phyloP scores from a whole-genome alignment of 2,888 invertebrate genomes.

The Buathra laborator region DNA sequence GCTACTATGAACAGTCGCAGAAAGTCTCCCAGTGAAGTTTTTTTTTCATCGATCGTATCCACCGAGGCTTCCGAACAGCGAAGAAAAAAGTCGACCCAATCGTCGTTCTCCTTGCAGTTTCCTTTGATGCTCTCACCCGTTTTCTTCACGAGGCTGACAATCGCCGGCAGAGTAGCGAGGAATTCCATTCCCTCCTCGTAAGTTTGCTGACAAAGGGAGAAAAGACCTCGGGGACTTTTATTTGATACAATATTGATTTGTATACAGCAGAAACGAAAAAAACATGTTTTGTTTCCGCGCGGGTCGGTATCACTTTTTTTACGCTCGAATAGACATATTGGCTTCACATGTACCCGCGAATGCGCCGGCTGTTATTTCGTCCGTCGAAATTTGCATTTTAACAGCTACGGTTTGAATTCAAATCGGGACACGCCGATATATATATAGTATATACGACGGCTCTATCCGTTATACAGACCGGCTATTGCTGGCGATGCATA shows the following conservation, averaged over 20 bases:
- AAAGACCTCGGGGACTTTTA: neutral
- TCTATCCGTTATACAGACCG: too few species aligned
- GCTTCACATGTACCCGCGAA: neutral
- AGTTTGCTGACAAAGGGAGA: conserved; percentile 73
- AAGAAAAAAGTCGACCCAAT: conserved; percentile 79
- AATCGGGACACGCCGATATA: too few species aligned
- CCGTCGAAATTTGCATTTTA: conserved; percentile 35
- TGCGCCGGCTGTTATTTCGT: neutral
- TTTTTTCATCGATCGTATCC: conserved; percentile 68
- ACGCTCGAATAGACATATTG: conserved; percentile 12
- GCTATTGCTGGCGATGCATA: neutral
- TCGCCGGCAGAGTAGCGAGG: conserved; percentile 79
- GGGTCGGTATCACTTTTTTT: neutral
- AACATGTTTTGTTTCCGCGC: conserved; percentile 8
- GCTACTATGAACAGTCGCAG: conserved; percentile 77
- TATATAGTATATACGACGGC: neutral
- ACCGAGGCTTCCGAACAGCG: conserved; percentile 72
- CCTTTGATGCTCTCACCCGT: conserved; percentile 52
- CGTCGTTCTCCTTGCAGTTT: conserved; percentile 69
- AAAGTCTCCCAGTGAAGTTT: conserved; percentile 75
- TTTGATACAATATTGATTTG: neutral
- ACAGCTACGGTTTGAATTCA: neutral
- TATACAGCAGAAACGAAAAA: too few species aligned
- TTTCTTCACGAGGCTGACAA: conserved; percentile 75
- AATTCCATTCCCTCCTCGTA: conserved; percentile 82